These are phyloP conservation scores for Lagopus leucura DNA, from an alignment of 2,113 vertebrate genomes.

Conservation along the genomic window DNA sequence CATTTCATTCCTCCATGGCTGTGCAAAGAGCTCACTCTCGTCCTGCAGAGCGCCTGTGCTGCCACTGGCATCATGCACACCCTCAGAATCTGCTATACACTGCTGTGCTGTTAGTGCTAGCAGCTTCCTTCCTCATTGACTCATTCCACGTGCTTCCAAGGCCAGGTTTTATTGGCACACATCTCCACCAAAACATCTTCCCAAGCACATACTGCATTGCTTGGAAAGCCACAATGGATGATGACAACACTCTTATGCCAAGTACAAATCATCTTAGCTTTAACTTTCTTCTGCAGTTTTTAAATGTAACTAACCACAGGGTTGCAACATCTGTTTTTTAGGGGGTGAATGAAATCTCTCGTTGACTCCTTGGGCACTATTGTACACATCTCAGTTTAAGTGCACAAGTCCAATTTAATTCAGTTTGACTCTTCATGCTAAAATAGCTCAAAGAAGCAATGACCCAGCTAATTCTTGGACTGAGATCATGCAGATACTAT, in stretches of 20 bases:
- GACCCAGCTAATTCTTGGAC: background rate
- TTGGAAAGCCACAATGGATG: background rate
- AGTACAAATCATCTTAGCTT: conserved; percentile 4
- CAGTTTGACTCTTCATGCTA: background rate
- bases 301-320: background rate
- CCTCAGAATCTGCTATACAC: background rate
- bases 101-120: background rate
- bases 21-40: background rate
- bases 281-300: background rate
- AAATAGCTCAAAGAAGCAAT: background rate
- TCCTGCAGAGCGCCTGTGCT: background rate
- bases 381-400: background rate
- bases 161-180: conserved; percentile 27
- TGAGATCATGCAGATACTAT: background rate
- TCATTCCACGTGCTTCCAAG: conserved; percentile 4
- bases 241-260: background rate
- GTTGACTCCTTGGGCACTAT: background rate
- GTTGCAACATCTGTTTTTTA: background rate
- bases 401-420: background rate
- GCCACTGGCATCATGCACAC: background rate
- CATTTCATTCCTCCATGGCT: background rate
- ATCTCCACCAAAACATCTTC: conserved; percentile 4
- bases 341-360: background rate
- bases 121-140: background rate
- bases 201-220: background rate